A percentile compares a stretch with the other conserved stretches of the same genome.
These are phyloP conservation scores for Dromius quadrimaculatus DNA, from an alignment of 2,888 invertebrate genomes.

Conservation along the genomic window DNA sequence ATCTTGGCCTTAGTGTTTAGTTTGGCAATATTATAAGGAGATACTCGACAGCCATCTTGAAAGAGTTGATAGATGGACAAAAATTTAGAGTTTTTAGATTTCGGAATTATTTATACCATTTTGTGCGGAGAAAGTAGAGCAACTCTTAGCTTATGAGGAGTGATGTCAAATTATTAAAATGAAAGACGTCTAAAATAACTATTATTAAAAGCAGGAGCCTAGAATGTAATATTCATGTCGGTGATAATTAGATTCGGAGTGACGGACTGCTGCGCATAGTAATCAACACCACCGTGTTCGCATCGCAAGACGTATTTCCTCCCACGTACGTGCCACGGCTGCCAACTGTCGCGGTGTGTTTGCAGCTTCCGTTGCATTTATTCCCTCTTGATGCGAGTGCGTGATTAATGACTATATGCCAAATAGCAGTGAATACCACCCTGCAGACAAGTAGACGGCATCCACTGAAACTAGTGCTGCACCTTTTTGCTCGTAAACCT, in stretches of 20 bases:
- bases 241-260: constrained; percentile 15
- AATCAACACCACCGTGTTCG: constrained; percentile 19
- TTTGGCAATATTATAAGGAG: no score
- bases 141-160: no score
- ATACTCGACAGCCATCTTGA: no score
- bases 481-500: constrained; percentile 52
- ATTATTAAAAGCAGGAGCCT: neutral
- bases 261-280: constrained; percentile 15
- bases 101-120: no score
- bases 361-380: constrained; percentile 44
- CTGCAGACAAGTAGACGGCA: constrained; percentile 1
- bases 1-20: no score
- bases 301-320: constrained; percentile 46
- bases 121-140: no score
- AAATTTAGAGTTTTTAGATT: no score
- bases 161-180: no score
- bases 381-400: constrained; percentile 36
- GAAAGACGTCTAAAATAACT: constrained; percentile 1
- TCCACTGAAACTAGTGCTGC: neutral
- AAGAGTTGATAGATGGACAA: no score
- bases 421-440: constrained; percentile 27
- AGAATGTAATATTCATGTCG: constrained; percentile 26
- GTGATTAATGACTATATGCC: constrained; percentile 50
- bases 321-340: constrained; percentile 36
- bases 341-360: constrained; percentile 43